A percentile compares a stretch with the other conserved stretches of the same genome.
phyloP scores from a whole-genome alignment of 2,113 vertebrate species.

The Hassar affinis region DNA sequence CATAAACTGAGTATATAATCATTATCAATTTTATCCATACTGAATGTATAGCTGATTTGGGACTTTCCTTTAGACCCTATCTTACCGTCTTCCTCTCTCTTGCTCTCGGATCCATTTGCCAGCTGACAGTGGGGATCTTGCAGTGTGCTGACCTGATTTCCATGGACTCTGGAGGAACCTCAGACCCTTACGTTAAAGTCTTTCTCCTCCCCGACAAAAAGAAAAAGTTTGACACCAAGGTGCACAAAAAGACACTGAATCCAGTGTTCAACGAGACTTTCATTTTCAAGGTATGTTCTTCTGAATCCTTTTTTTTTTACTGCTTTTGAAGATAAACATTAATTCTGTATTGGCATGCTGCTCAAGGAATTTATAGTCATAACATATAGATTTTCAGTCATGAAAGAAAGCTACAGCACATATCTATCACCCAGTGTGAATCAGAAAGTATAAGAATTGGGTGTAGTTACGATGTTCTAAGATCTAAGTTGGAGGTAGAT shows the following conservation, averaged over 20 bases:
- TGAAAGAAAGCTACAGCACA: background rate
- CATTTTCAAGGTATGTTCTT: constrained; percentile 85
- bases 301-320: background rate
- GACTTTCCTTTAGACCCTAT: background rate
- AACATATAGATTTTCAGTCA: background rate
- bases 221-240: constrained; percentile 97
- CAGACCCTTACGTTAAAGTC: constrained; percentile 93
- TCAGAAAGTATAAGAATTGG: background rate
- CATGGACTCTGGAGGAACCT: constrained; percentile 94
- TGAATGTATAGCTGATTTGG: background rate
- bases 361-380: background rate
- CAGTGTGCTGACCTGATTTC: constrained; percentile 95
- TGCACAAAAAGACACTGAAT: constrained; percentile 96
- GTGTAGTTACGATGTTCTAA: background rate
- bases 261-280: constrained; percentile 97
- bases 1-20: background rate
- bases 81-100: background rate
- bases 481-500: background rate
- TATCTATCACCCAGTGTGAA: background rate
- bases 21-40: background rate
- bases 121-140: constrained; percentile 93
- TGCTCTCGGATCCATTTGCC: constrained; percentile 40
- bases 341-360: background rate
- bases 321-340: background rate
- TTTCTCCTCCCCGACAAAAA: constrained; percentile 95